Base-by-base conservation (phyloP, 1,140 invertebrate genomes). In the Penaeus vannamei region DNA sequence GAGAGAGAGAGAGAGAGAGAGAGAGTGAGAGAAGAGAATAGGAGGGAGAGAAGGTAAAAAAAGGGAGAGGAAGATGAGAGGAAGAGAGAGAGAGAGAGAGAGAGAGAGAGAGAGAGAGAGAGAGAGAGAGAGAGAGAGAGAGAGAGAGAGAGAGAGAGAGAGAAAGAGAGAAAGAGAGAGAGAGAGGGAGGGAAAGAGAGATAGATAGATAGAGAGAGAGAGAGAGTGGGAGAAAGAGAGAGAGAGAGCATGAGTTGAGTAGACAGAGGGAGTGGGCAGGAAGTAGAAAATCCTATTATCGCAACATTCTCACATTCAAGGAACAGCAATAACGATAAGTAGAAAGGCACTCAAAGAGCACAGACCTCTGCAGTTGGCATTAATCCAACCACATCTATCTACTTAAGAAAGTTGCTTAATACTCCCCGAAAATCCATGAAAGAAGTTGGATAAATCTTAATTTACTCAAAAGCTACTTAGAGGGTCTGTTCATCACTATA, bases 81-180 rank as follows among this genome's bases (percentile, higher is more conserved):
- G 7, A n/a, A n/a, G 72, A n/a, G 72, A n/a, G 72, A 77, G 72
- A 77, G 72, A 77, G 72, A 77, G 72, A 42, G 36, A 42, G 36
- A 42, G 36, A 42, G 36, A 42, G 36, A 36, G 36, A 36, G 36
- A 42, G 36, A 42, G 36, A 42, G 36, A 42, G 36, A 42, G 36
- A 42, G 36, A 42, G 36, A 36, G 36, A 36, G 36, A 42, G 36
- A 42, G 36, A 42, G 4, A 42, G 36, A 42, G 36, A 42, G 36
- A 42, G 36, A 2, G 36, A 42, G 36, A 0, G 36, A 42, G 36
- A 42, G 36, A 42, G 36, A 2, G 36, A 26, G 19, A 36, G 36
- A 42, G 36, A 42, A 8, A 26, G 66, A 26, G 66, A 26, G 66
- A 26, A 20, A 36, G 77, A 23, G 29, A 36, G 77, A 23, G 77